A percentile compares a stretch with the other conserved stretches of the same genome.
Evolutionary conservation across 2,888 invertebrate species (phyloP).

Genomic region (Miltochrista miniata): DNA sequence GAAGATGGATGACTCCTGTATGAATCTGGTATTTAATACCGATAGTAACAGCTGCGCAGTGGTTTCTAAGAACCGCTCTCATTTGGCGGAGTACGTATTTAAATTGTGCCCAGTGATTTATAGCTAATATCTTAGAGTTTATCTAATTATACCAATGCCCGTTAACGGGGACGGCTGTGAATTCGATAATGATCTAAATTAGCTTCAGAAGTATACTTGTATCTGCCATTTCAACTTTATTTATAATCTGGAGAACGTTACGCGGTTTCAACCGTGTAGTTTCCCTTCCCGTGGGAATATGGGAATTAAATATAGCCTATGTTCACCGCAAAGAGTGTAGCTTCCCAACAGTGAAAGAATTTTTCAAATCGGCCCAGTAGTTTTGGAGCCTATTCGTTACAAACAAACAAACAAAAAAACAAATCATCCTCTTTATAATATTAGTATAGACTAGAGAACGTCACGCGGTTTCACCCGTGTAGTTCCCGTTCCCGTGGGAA

Average conservation of each 20-base stretch:
- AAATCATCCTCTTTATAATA: no score
- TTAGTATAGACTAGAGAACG: no score
- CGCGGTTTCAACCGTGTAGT: no score
- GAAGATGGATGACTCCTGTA: slow-evolving; percentile 1
- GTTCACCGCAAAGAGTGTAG: no score
- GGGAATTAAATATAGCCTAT: no score
- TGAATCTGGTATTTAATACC: slow-evolving; percentile 22
- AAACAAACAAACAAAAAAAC: no score
- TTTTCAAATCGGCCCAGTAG: no score
- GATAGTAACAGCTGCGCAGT: slow-evolving; percentile 26
- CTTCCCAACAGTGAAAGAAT: no score
- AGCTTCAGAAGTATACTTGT: background rate
- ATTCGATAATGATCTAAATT: background rate
- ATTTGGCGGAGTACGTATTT: slow-evolving; percentile 31
- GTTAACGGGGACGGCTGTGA: slow-evolving; percentile 4
- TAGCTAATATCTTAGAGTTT: slow-evolving; percentile 16
- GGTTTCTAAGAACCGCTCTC: slow-evolving; percentile 33
- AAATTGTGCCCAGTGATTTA: slow-evolving; percentile 20
- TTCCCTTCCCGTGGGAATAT: no score
- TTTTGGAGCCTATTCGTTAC: no score
- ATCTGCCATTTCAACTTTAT: background rate
- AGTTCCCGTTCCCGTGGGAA: no score
- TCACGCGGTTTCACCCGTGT: no score
- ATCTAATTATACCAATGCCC: slow-evolving; percentile 7
- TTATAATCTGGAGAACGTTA: background rate